phyloP scores from a whole-genome alignment of 2,797 vertebrate genomes.

The Pempheris klunzingeri region DNA sequence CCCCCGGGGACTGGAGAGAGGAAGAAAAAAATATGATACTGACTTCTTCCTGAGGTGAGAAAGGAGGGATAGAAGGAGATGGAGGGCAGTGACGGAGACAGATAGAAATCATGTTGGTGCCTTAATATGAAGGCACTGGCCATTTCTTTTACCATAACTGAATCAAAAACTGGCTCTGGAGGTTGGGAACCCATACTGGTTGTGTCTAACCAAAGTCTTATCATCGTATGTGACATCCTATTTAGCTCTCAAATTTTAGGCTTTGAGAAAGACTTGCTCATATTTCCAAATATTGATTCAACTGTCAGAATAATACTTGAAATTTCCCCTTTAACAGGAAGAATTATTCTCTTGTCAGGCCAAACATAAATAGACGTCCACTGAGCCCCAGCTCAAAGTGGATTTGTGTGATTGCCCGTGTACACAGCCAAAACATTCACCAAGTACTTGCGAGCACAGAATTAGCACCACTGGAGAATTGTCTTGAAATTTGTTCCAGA shows the following conservation, averaged over 20 bases:
- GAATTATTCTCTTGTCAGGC: slow-evolving; percentile 54
- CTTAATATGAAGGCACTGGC: neutral
- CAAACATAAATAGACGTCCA: slow-evolving; percentile 53
- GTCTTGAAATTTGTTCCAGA: slow-evolving; percentile 52
- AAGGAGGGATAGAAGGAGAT: slow-evolving; percentile 5
- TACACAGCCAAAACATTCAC: slow-evolving; percentile 51
- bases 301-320: slow-evolving; percentile 40
- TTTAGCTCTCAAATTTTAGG: slow-evolving; percentile 34
- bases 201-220: neutral
- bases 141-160: neutral
- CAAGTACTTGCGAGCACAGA: slow-evolving; percentile 42
- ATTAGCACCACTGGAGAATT: slow-evolving; percentile 44
- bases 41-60: slow-evolving; percentile 26
- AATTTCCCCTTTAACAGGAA: slow-evolving; percentile 48
- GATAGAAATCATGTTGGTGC: slow-evolving; percentile 19
- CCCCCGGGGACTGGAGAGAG: slow-evolving; percentile 22
- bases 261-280: slow-evolving; percentile 34
- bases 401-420: slow-evolving; percentile 54
- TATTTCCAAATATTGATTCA: slow-evolving; percentile 54
- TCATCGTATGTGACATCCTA: neutral
- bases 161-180: slow-evolving; percentile 1
- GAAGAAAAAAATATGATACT: slow-evolving; percentile 44
- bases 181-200: neutral
- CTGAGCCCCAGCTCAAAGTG: slow-evolving; percentile 44
- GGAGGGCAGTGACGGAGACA: slow-evolving; percentile 3